These are phyloP conservation scores for Heliconius aoede DNA, from an alignment of 2,888 invertebrate genomes.

Conservation along the genomic window DNA sequence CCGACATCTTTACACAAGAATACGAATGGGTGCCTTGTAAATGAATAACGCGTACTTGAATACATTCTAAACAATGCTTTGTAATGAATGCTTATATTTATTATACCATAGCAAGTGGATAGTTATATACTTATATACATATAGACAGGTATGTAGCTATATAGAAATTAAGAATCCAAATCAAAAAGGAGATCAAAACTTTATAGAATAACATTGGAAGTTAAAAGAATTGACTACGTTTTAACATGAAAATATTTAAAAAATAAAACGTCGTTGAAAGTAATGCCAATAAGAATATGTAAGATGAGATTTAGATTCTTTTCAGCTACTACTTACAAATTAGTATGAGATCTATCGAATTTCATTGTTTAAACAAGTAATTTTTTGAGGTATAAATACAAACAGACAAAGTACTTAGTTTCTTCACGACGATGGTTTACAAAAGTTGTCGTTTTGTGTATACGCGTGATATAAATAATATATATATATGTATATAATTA, in stretches of 20 bases:
- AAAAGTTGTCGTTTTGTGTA: not conserved
- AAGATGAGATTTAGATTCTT: not conserved
- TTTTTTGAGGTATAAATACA: not conserved
- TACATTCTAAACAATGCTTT: not conserved
- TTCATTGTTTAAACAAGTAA: not conserved
- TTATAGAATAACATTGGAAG: no score
- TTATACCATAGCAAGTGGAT: not conserved
- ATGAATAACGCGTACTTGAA: conserved; percentile 9
- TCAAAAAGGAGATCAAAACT: no score
- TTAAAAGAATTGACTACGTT: no score
- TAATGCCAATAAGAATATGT: not conserved
- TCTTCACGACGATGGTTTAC: not conserved
- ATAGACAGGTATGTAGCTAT: not conserved
- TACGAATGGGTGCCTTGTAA: conserved; percentile 15
- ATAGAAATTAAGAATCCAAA: not conserved
- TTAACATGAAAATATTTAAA: no score
- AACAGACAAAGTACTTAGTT: not conserved
- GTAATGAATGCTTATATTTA: not conserved
- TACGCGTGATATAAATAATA: no score
- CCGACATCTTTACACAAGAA: conserved; percentile 49
- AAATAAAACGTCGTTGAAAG: not conserved
- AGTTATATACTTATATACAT: no score
- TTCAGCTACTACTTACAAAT: not conserved
- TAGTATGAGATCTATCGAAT: no score
- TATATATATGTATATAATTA: not conserved